Conservation (phyloP, 2,797 vertebrate species). For the Chiloscyllium punctatum region DNA sequence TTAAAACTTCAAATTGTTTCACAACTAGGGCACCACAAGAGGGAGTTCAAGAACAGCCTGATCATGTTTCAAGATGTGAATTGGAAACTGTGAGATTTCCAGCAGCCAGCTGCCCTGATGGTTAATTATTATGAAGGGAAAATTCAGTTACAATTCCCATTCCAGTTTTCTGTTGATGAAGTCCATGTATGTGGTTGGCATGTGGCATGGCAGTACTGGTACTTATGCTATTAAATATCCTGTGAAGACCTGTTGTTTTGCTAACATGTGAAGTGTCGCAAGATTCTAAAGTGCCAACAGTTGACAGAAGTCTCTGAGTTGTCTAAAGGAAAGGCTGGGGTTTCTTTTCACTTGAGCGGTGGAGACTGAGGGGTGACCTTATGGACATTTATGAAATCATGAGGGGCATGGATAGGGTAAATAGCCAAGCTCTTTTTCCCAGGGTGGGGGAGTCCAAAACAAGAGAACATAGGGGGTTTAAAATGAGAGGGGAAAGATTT, state of each 20-base stretch:
- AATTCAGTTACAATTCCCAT: neutral
- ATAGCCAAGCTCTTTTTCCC: too few species aligned
- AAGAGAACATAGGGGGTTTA: too few species aligned
- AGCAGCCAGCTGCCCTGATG: neutral
- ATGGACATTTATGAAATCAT: too few species aligned
- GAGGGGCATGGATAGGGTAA: too few species aligned
- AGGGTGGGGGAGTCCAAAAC: too few species aligned
- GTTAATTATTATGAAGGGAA: neutral
- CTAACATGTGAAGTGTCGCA: neutral
- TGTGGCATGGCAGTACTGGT: neutral
- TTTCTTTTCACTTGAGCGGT: too few species aligned
- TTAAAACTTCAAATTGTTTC: neutral
- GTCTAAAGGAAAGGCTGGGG: neutral
- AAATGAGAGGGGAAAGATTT: too few species aligned
- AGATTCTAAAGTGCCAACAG: neutral
- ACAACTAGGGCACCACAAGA: neutral
- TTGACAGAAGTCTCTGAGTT: neutral
- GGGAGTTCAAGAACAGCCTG: neutral
- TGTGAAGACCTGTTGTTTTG: neutral
- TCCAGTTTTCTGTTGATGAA: neutral
- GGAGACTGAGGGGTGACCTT: too few species aligned
- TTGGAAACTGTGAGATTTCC: neutral
- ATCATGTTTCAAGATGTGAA: neutral
- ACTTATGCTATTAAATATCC: neutral
- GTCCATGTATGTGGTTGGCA: neutral